phyloP scores from a whole-genome alignment of 2,113 vertebrate genomes.

The Platanista minor region DNA sequence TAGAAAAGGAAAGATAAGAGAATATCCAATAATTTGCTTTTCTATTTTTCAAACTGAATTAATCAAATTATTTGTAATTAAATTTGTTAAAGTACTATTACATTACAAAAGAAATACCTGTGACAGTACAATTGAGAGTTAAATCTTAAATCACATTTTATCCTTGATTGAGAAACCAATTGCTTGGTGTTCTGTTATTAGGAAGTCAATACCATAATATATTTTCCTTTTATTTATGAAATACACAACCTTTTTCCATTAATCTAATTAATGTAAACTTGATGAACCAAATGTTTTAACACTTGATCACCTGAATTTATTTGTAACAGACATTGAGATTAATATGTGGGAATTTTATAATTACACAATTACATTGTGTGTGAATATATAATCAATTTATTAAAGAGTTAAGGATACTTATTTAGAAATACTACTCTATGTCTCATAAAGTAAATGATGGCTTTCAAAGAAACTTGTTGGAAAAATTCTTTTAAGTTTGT shows the following conservation, averaged over 20 bases:
- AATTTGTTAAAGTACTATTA: neutral
- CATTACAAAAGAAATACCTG: neutral
- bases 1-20: neutral
- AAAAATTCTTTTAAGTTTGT: neutral
- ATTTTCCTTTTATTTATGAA: neutral
- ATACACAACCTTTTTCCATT: neutral
- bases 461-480: neutral
- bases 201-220: neutral
- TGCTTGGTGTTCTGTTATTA: neutral
- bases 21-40: neutral
- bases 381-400: neutral
- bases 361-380: neutral
- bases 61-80: neutral
- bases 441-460: neutral
- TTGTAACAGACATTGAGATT: neutral
- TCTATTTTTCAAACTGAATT: neutral
- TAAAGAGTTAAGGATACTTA: neutral
- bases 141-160: neutral
- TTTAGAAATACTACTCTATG: neutral
- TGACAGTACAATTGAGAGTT: neutral
- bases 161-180: neutral
- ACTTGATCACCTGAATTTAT: neutral
- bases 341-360: neutral
- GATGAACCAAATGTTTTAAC: neutral
- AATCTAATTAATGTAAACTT: conserved; percentile 1